A percentile compares a stretch with the other conserved stretches of the same genome.
phyloP scores from a whole-genome alignment of 2,888 invertebrate genomes.

The Heliconius ethilla region DNA sequence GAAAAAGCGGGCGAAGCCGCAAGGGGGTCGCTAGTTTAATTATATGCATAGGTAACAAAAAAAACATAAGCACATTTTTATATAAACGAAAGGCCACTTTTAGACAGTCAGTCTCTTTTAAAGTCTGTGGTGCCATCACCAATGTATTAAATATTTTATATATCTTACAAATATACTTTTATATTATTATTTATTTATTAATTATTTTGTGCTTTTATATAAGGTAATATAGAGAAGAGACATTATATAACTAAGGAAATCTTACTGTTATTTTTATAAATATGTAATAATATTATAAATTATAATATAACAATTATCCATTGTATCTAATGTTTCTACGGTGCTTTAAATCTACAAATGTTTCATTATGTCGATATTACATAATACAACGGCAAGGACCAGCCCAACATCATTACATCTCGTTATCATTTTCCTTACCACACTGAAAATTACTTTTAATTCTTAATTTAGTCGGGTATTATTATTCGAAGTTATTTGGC shows the following conservation, averaged over 20 bases:
- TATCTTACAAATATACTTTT: slow-evolving; percentile 3
- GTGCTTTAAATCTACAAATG: slow-evolving; percentile 11
- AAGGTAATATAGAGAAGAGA: not conserved
- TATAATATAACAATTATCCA: not conserved
- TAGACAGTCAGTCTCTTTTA: not conserved
- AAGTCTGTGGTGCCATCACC: not conserved
- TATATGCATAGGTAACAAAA: too few species aligned
- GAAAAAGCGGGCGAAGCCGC: too few species aligned
- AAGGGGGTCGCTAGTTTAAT: too few species aligned
- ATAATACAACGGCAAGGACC: slow-evolving; percentile 5
- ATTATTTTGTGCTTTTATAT: not conserved
- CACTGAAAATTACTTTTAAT: slow-evolving; percentile 30
- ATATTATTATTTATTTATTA: not conserved
- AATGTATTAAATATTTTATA: slow-evolving; percentile 11
- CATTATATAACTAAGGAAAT: not conserved
- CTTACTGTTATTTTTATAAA: not conserved
- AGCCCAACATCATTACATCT: slow-evolving; percentile 9
- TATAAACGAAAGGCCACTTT: not conserved
- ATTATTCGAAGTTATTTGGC: slow-evolving; percentile 40
- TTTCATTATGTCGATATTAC: slow-evolving; percentile 21
- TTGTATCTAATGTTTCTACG: not conserved
- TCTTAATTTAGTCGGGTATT: slow-evolving; percentile 30
- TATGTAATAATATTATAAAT: not conserved
- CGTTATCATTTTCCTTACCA: slow-evolving; percentile 30
- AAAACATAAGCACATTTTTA: not conserved